Evolutionary conservation across 2,888 invertebrate genomes (phyloP), one percentile per base, ranked within the genome.

Genomic region (Diloba caeruleocephala): DNA sequence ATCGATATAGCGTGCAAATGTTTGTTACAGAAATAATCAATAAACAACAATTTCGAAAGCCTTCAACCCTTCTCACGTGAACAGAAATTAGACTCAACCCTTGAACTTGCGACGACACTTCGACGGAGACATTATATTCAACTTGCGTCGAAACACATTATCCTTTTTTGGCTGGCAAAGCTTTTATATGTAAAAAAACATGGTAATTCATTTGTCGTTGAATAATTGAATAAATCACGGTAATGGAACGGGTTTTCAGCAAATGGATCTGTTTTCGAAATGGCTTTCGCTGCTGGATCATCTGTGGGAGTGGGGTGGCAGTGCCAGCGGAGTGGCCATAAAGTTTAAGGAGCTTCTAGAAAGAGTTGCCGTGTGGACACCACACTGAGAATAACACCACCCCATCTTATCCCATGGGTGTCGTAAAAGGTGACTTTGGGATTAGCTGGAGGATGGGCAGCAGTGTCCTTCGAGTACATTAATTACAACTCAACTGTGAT

Each of bases 141-240:
- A 48, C 21, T 17, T 14, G 25, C 3, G 6, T n/a, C 19, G 29
- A 29, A 52, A 57, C 56, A 53, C 44, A 52, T 65, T 53, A 61
- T 56, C 39, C 38, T 59, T 56, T 68, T 67, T 62, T 55, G 45
- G 29, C 45, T 42, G 29, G 26, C 39, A 48, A 68, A 56, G 46
- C 63, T 67, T 73, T 65, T 54, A 53, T 51, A 68, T 67, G 60
- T 61, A 63, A 74, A 79, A 80, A 79, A 77, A 75, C 67, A 55
- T 53, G 67, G 70, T 85, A 85, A 87, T 87, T 87, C 84, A 81
- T 89, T 87, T 85, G 81, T 80, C 81, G 77, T 80, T 87, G 90
- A 90, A 87, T 89, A 88, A 90, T 90, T 87, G 82, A 90, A 90
- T 90, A 89, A 88, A 89, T 89, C 89, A 83, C 79, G 64, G 78